A percentile compares a stretch with the other conserved stretches of the same genome.
Conservation (phyloP, 2,797 vertebrate species). For the Sylvia borin region DNA sequence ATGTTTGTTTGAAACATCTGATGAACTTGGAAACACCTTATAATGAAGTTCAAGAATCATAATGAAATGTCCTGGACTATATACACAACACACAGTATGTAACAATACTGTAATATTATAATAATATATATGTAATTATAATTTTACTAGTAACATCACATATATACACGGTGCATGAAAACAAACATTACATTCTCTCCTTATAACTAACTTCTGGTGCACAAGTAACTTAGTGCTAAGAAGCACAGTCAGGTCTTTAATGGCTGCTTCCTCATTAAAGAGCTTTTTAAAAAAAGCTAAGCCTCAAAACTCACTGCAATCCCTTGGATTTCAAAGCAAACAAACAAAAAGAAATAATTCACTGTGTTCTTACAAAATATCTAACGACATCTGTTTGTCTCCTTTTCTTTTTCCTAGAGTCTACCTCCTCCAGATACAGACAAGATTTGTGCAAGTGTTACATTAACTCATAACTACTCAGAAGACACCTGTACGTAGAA, state of each 20-base stretch:
- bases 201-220: not conserved
- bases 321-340: not conserved
- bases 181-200: not conserved
- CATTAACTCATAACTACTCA: not conserved
- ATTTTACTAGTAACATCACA: not conserved
- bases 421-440: not conserved
- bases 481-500: not conserved
- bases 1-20: not conserved
- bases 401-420: not conserved
- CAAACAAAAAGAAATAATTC: not conserved
- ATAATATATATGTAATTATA: not conserved
- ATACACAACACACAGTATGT: not conserved
- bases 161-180: not conserved
- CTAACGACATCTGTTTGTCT: not conserved
- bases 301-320: not conserved
- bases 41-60: not conserved
- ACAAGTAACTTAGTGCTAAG: not conserved
- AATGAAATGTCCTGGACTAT: not conserved
- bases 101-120: not conserved
- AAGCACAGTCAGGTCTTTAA: not conserved
- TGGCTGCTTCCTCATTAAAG: not conserved
- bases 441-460: not conserved
- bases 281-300: not conserved
- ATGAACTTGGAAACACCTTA: not conserved
- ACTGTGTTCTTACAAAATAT: not conserved